phyloP scores from a whole-genome alignment of 2,888 invertebrate species.

The Tupiocoris notatus region DNA sequence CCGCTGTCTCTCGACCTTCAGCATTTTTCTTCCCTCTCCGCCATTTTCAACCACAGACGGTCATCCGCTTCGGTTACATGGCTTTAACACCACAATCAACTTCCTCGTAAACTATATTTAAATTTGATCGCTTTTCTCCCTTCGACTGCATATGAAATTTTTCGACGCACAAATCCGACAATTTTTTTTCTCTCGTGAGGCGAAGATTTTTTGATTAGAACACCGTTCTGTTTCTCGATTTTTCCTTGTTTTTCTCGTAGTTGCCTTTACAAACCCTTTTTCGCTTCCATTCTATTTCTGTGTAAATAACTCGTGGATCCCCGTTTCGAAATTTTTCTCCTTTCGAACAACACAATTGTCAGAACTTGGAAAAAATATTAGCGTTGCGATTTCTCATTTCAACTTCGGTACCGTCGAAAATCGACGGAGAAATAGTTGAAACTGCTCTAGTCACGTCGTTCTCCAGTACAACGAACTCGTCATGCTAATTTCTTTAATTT shows the following conservation, averaged over 20 bases:
- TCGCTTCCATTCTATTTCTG: not conserved
- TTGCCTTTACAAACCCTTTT: not conserved
- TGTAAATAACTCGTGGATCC: not conserved
- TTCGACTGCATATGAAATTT: not conserved
- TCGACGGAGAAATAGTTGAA: no score
- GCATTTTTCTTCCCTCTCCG: not conserved
- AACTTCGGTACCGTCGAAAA: no score
- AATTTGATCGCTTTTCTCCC: not conserved
- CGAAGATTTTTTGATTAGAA: no score
- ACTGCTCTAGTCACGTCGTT: no score
- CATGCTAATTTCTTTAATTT: no score
- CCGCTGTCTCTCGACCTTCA: not conserved
- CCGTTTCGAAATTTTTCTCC: not conserved
- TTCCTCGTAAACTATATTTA: not conserved
- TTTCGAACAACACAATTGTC: constrained; percentile 8
- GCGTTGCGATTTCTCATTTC: no score
- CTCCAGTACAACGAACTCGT: no score
- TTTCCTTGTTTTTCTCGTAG: not conserved
- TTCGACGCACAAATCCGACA: not conserved
- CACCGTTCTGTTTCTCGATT: no score
- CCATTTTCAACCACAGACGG: not conserved
- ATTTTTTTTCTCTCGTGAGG: no score
- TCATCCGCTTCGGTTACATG: not conserved
- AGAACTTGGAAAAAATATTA: no score
- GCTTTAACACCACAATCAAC: not conserved